Evolutionary conservation across 35 echinoderm and acorn worm genomes (phyloP), one percentile per base, ranked within the genome.

Genomic region (Patiria miniata): DNA sequence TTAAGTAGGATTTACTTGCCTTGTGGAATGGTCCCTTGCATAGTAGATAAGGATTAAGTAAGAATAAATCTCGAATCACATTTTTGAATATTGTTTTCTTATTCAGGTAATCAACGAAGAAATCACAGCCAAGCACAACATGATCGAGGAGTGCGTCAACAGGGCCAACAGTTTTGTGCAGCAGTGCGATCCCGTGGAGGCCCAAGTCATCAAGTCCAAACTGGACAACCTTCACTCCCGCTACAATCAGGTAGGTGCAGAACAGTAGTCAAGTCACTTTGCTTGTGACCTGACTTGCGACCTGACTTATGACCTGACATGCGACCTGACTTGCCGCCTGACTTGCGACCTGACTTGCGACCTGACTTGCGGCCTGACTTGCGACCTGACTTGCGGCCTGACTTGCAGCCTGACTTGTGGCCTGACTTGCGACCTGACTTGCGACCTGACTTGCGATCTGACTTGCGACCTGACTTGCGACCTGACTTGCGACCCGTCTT

Each of bases 201-300:
- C 91, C 40, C 79, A 36, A 0, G 90, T 93, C 83, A 83, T 97
- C 77, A 76, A 90, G 53, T 54, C 82, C 40, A 93, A 93, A 77
- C 76, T 97, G 76, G 91, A 97, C 36, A 39, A 84, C n/a, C 85
- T 97, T n/a, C 86, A 97, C 59, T 58, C 94, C 8, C 80, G 94
- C 81, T 86, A 86, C 32, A 42, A 84, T 7, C 83, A 95, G 89
- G 93, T 95, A 91, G 8, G 26, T 0, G 12, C 5, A 12, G 15
- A 30, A 18, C 3, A 3, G 8, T 3, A 36, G n/a, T 18, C 33
- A 7, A 3, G 3, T 69, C 33, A 36, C 22, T 58, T n/a, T 58
- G 54, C 22, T 12, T 58, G 54, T 58, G 54, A 58, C 54, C 54
- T 14, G 22, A 58, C 12, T 58, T 58, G 22, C 54, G n/a, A n/a